A percentile compares a stretch with the other conserved stretches of the same genome.
Conservation (phyloP, 2,888 invertebrate genomes). For the Metellina segmentata region DNA sequence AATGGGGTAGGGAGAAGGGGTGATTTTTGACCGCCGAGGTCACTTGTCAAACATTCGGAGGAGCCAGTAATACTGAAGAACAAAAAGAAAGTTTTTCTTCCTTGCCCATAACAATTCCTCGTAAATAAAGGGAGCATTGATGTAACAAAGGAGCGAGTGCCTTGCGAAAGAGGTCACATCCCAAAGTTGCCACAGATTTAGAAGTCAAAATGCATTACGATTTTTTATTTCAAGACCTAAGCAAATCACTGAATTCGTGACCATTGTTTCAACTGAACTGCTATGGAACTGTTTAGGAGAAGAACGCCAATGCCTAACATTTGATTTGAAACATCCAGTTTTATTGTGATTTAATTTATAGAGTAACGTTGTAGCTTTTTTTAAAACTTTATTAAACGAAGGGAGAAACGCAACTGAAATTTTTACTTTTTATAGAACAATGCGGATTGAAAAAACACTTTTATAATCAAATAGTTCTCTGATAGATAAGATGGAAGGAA, state of each 20-base stretch:
- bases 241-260: conserved; percentile 45
- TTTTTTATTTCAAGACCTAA: conserved; percentile 17
- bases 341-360: too few species aligned
- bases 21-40: conserved; percentile 67
- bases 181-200: conserved; percentile 42
- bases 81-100: conserved; percentile 22
- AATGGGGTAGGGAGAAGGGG: conserved; percentile 32
- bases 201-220: neutral
- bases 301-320: neutral
- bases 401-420: too few species aligned
- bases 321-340: too few species aligned
- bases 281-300: neutral
- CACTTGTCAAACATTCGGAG: conserved; percentile 52
- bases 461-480: too few species aligned
- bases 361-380: too few species aligned
- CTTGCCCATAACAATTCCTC: conserved; percentile 66
- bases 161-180: conserved; percentile 60
- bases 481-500: too few species aligned
- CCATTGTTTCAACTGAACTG: conserved; percentile 32
- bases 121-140: conserved; percentile 69
- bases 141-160: conserved; percentile 50
- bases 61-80: conserved; percentile 27
- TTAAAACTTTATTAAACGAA: too few species aligned
- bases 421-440: too few species aligned
- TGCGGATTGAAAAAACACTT: too few species aligned